phyloP scores from a whole-genome alignment of 2,113 vertebrate species.

The Sitta europaea region DNA sequence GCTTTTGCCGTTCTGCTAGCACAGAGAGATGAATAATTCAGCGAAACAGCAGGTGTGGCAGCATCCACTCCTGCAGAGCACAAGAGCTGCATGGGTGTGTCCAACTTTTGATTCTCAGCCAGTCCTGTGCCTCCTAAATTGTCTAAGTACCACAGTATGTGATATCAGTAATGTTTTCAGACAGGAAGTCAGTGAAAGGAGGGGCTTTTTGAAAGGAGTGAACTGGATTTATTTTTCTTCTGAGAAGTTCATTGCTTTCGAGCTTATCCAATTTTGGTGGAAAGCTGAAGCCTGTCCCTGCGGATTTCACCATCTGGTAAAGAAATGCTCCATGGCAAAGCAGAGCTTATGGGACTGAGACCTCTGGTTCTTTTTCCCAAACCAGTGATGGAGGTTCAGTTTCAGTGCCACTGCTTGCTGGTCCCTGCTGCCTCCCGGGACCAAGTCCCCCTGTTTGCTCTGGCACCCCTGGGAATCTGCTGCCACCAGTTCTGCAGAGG shows the following conservation, averaged over 20 bases:
- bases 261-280: not conserved
- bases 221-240: not conserved
- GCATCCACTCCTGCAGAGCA: not conserved
- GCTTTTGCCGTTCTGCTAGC: not conserved
- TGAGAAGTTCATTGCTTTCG: not conserved
- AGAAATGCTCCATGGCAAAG: not conserved
- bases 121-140: not conserved
- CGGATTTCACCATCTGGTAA: not conserved
- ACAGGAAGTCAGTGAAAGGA: not conserved
- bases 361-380: not conserved
- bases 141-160: not conserved
- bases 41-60: not conserved
- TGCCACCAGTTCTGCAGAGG: not conserved
- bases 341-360: not conserved
- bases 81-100: fast-evolving
- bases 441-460: not conserved
- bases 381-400: fast-evolving
- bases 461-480: not conserved
- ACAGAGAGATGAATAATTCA: not conserved
- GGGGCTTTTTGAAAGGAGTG: not conserved
- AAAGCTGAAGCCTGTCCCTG: conserved; percentile 9
- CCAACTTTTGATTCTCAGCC: not conserved
- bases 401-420: not conserved
- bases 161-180: not conserved
- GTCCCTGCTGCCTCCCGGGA: not conserved